These are phyloP conservation scores for Eolophus roseicapilla DNA, from an alignment of 2,113 vertebrate species.

Conservation along the genomic window DNA sequence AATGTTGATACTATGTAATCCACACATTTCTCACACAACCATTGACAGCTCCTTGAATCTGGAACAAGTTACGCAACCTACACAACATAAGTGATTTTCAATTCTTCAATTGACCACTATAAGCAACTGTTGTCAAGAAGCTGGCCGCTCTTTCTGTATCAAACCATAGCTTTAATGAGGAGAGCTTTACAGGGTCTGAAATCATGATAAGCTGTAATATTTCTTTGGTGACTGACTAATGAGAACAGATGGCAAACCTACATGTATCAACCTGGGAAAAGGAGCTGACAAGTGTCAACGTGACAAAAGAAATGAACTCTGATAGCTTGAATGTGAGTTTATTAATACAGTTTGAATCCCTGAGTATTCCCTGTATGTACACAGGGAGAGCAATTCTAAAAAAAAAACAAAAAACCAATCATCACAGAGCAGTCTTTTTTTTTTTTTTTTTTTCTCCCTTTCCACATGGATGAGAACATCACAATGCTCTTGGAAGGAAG, in stretches of 20 bases:
- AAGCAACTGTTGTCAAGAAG: not conserved
- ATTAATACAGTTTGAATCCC: constrained; percentile 35
- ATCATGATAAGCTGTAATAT: not conserved
- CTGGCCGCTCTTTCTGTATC: not conserved
- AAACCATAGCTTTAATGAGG: constrained; percentile 13
- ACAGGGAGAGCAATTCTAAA: not conserved
- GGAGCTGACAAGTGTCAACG: not conserved
- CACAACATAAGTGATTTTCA: not conserved
- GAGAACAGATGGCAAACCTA: constrained; percentile 56
- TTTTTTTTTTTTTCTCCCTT: not conserved
- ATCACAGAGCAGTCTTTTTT: not conserved
- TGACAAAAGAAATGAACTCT: constrained; percentile 41
- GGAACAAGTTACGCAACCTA: not conserved
- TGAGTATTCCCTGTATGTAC: not conserved
- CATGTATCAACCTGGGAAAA: not conserved
- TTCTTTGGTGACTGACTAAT: constrained; percentile 23
- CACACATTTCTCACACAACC: not conserved
- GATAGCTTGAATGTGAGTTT: constrained; percentile 9
- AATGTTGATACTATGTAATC: not conserved
- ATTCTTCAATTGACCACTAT: not conserved
- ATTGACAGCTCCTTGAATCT: not conserved
- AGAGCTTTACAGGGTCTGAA: constrained; percentile 37
- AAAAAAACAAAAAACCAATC: constrained; percentile 20
- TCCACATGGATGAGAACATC: not conserved
- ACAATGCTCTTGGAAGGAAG: constrained; percentile 12